Conservation (phyloP, 2,113 vertebrate genomes). For the Eulacestoma nigropectus region DNA sequence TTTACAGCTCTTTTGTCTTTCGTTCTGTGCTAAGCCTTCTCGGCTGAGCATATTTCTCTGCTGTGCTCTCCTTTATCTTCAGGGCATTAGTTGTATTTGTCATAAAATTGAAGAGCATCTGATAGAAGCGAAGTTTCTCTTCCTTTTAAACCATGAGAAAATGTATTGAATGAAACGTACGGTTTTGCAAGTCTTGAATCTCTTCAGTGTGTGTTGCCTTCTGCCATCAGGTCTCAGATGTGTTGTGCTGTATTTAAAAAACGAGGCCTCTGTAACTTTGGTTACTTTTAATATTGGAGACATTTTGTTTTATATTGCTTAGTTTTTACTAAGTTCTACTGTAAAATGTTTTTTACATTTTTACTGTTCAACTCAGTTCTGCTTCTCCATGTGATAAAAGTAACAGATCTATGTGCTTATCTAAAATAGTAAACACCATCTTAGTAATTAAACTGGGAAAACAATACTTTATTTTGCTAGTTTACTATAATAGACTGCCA, state of each 20-base stretch:
- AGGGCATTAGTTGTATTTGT: constrained; percentile 1
- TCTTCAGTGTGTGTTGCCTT: background rate
- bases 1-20: background rate
- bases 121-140: constrained; percentile 1
- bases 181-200: background rate
- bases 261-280: background rate
- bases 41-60: background rate
- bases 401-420: background rate
- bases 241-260: background rate
- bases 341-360: too few relatives aligned
- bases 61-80: background rate
- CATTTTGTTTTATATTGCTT: background rate
- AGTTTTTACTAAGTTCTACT: too few relatives aligned
- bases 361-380: background rate
- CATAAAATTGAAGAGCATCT: background rate
- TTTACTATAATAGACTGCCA: background rate
- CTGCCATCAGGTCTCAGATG: background rate
- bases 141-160: background rate
- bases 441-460: background rate
- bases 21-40: background rate
- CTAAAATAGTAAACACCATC: background rate
- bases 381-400: background rate
- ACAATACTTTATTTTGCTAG: background rate
- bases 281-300: background rate
- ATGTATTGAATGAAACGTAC: background rate